These are phyloP conservation scores for Lasioglossum malachurum DNA, from an alignment of 2,888 invertebrate species.

Conservation along the genomic window DNA sequence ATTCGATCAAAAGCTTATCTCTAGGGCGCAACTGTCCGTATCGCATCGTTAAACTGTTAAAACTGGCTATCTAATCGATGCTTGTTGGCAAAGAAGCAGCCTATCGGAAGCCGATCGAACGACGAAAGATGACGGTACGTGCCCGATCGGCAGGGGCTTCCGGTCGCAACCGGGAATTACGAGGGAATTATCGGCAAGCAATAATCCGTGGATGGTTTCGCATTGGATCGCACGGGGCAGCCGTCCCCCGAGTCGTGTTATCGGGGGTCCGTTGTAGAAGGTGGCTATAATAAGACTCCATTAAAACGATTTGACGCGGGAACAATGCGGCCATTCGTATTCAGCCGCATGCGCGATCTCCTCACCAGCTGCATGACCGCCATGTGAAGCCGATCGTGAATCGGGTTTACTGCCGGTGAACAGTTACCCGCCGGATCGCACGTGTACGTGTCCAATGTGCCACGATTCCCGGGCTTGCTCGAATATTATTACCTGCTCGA, in stretches of 20 bases:
- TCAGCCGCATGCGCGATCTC: constrained; percentile 64
- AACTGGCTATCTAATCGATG: not conserved
- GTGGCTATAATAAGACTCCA: constrained; percentile 68
- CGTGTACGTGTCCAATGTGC: constrained; percentile 70
- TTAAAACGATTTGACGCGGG: constrained; percentile 68
- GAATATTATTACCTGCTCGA: constrained; percentile 15
- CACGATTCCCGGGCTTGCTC: constrained; percentile 60
- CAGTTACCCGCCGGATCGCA: constrained; percentile 69
- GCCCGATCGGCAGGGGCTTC: not conserved
- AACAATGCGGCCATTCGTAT: constrained; percentile 73
- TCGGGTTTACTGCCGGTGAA: constrained; percentile 73
- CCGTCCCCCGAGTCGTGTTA: constrained; percentile 25
- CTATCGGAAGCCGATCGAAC: constrained; percentile 6
- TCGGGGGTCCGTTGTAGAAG: constrained; percentile 40
- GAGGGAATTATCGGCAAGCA: constrained; percentile 34
- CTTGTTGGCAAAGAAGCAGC: not conserved
- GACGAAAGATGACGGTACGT: not conserved
- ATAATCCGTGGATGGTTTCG: constrained; percentile 46
- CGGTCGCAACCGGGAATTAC: constrained; percentile 27
- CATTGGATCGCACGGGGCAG: constrained; percentile 20
- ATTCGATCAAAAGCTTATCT: not conserved
- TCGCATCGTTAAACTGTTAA: not conserved
- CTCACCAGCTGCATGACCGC: constrained; percentile 70
- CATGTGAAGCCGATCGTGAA: constrained; percentile 73
- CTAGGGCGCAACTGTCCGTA: not conserved